Evolutionary conservation across 2,888 invertebrate genomes (phyloP).

Genomic region (Drosophila barbarae): DNA sequence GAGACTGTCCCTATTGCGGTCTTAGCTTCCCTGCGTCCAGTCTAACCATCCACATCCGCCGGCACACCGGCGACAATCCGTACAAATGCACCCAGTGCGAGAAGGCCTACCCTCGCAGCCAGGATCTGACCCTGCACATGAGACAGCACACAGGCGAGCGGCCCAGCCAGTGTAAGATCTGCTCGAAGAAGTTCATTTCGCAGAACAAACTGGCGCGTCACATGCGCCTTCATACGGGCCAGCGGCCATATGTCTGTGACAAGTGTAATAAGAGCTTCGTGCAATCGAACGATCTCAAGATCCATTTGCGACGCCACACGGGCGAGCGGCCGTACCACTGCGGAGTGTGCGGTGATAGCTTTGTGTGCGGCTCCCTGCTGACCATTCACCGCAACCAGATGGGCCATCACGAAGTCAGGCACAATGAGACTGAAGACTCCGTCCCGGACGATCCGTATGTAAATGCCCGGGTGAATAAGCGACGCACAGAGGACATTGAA

Average conservation of each 20-base stretch:
- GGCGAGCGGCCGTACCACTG: constrained; percentile 85
- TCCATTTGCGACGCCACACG: constrained; percentile 86
- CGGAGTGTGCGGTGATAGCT: constrained; percentile 84
- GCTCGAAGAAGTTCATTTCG: constrained; percentile 81
- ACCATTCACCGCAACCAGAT: constrained; percentile 84
- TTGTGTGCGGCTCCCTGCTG: constrained; percentile 84
- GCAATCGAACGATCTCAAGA: constrained; percentile 86
- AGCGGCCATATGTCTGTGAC: constrained; percentile 82
- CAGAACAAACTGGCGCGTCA: constrained; percentile 83
- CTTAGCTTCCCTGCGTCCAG: constrained; percentile 83
- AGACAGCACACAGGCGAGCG: constrained; percentile 83
- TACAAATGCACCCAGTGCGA: constrained; percentile 83
- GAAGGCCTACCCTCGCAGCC: constrained; percentile 83
- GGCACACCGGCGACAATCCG: constrained; percentile 84
- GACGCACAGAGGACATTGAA: constrained; percentile 56
- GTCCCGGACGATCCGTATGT: constrained; percentile 65
- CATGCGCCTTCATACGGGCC: constrained; percentile 82
- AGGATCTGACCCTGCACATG: constrained; percentile 82
- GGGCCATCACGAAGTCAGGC: constrained; percentile 80
- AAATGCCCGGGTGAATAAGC: constrained; percentile 69
- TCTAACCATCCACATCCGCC: constrained; percentile 84
- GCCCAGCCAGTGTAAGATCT: constrained; percentile 79
- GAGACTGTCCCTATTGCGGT: constrained; percentile 82
- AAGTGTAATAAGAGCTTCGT: constrained; percentile 81
- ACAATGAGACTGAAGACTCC: background rate